Conservation (phyloP, 2,797 vertebrate genomes). For the Decapterus maruadsi region DNA sequence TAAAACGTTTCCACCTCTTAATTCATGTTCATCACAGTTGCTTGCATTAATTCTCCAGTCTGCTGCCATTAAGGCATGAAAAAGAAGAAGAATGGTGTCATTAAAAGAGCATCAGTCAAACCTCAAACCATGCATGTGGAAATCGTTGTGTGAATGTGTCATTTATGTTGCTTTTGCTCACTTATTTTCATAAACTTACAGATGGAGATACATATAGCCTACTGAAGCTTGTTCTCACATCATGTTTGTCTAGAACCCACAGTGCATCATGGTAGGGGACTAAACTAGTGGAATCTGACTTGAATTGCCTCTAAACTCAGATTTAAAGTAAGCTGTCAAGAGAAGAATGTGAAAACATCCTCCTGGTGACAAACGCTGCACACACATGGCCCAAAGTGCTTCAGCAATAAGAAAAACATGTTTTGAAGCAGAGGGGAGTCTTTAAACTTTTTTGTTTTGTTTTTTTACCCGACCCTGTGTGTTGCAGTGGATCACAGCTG, state of each 20-base stretch:
- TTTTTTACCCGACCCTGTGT: background rate
- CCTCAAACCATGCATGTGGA: too few species aligned
- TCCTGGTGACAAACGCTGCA: background rate
- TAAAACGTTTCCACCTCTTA: too few species aligned
- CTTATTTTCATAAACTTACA: too few species aligned
- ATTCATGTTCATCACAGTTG: too few species aligned
- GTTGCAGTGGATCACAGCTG: slow-evolving; percentile 16
- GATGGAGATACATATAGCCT: background rate
- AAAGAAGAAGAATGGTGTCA: background rate
- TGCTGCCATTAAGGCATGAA: too few species aligned
- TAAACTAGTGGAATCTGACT: background rate
- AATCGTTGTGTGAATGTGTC: too few species aligned
- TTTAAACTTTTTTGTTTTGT: background rate
- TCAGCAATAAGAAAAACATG: background rate
- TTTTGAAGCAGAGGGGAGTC: background rate
- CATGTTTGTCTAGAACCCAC: background rate
- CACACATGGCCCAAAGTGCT: background rate
- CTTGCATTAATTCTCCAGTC: too few species aligned
- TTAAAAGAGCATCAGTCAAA: background rate
- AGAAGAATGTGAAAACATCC: background rate
- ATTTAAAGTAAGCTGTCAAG: too few species aligned
- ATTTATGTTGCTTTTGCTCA: background rate
- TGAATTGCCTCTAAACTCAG: too few species aligned
- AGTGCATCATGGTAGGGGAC: background rate
- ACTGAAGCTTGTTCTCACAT: background rate